Conservation (phyloP, 37 sponge, comb jelly and placozoan species). For the Oopsacas minuta region DNA sequence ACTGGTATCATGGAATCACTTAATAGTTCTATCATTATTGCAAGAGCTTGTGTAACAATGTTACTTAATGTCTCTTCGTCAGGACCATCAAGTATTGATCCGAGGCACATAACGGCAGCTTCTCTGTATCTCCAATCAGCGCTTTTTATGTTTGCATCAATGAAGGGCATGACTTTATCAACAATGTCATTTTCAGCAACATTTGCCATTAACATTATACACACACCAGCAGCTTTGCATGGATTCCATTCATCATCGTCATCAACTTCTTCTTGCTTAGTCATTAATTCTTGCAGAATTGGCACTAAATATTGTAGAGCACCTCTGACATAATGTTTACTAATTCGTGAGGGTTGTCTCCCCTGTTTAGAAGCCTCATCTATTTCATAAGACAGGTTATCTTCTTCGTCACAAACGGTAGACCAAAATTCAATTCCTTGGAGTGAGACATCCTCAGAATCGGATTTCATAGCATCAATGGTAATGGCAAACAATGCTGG, state of each 20-base stretch:
- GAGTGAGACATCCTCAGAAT: constrained; percentile 58
- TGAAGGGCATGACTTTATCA: constrained; percentile 46
- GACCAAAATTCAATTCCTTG: constrained; percentile 99
- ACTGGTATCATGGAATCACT: constrained; percentile 58
- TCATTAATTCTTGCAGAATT: constrained; percentile 47
- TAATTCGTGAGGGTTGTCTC: constrained; percentile 36
- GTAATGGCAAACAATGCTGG: constrained; percentile 97
- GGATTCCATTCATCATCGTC: constrained; percentile 99
- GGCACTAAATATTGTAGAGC: constrained; percentile 77
- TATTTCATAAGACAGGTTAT: constrained; percentile 80
- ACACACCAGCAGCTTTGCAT: constrained; percentile 96
- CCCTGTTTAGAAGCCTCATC: constrained; percentile 44
- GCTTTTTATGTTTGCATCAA: constrained; percentile 38
- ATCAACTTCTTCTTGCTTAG: constrained; percentile 95
- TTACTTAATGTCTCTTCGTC: constrained; percentile 24
- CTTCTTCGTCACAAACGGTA: constrained; percentile 96
- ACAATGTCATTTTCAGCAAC: constrained; percentile 75
- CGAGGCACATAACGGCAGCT: constrained; percentile 86
- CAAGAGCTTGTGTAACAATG: constrained; percentile 39
- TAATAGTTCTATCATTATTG: constrained; percentile 51
- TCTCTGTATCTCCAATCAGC: constrained; percentile 75
- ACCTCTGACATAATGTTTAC: constrained; percentile 78
- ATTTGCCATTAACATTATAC: constrained; percentile 72
- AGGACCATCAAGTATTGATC: constrained; percentile 49
- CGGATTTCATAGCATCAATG: constrained; percentile 80